Percentiles rank a stretch among this genome's conserved stretches.
phyloP scores from a whole-genome alignment of 2,888 invertebrate species.

The Merodon equestris region DNA sequence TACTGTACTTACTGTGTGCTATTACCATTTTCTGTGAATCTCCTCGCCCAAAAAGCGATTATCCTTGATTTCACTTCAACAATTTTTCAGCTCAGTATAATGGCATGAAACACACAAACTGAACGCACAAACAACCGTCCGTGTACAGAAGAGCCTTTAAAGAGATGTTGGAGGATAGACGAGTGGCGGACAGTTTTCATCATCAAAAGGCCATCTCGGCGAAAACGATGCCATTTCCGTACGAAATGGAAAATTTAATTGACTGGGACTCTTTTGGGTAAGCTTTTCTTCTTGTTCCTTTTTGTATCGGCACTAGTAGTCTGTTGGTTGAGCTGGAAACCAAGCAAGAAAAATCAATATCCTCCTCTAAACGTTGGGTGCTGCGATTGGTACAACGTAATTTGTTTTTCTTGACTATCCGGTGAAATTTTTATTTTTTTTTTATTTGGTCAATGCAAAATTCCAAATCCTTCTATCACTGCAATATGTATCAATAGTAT shows the following conservation, averaged over 20 bases:
- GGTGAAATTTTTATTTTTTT: constrained; percentile 28
- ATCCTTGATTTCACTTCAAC: constrained; percentile 35
- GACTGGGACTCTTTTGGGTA: constrained; percentile 25
- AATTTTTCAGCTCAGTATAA: constrained; percentile 3
- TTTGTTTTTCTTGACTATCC: constrained; percentile 34
- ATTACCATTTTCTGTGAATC: neutral
- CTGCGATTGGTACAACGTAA: constrained; percentile 34
- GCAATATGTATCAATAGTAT: constrained; percentile 20
- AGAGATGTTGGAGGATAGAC: no score
- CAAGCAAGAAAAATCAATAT: constrained; percentile 24
- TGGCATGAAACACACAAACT: constrained; percentile 5
- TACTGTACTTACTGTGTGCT: neutral
- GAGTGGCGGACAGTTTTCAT: constrained; percentile 23
- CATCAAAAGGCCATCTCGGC: constrained; percentile 27
- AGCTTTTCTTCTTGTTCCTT: neutral
- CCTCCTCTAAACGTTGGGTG: neutral
- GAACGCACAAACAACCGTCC: no score
- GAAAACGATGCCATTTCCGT: constrained; percentile 25
- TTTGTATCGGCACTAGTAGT: constrained; percentile 27
- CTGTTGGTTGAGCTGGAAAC: constrained; percentile 15
- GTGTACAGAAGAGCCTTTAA: neutral
- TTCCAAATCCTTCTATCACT: constrained; percentile 36
- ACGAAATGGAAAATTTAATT: constrained; percentile 48
- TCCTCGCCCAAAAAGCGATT: constrained; percentile 16
- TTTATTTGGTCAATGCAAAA: neutral